A percentile compares a stretch with the other conserved stretches of the same genome.
phyloP scores from a whole-genome alignment of 2,888 invertebrate genomes.

The Sabellastarte sp. region DNA sequence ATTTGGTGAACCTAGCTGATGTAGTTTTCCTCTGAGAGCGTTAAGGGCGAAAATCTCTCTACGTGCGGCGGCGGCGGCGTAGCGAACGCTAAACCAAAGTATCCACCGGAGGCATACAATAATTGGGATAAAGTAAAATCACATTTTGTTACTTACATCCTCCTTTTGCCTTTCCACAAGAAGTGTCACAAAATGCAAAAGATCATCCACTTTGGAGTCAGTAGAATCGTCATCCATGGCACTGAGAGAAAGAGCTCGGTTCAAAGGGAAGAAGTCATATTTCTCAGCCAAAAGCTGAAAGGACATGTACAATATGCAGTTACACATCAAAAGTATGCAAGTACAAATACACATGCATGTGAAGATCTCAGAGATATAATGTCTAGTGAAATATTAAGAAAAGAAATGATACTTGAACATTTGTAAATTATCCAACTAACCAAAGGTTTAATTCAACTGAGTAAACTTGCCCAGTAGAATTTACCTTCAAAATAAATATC shows the following conservation, averaged over 20 bases:
- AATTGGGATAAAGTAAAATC: no score
- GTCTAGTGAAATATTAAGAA: neutral
- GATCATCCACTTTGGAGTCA: slow-evolving; percentile 35
- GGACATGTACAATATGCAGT: no score
- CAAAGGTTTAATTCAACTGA: no score
- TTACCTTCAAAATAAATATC: no score
- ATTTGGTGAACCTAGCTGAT: no score
- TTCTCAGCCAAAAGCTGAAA: slow-evolving; percentile 42
- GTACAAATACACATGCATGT: neutral
- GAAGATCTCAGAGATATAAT: neutral
- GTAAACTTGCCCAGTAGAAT: no score
- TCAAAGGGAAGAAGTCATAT: slow-evolving; percentile 59
- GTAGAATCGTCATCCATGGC: slow-evolving; percentile 53
- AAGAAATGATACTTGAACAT: neutral
- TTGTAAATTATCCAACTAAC: no score
- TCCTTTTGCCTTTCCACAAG: slow-evolving; percentile 32
- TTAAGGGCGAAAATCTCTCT: no score
- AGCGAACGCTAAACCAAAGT: no score
- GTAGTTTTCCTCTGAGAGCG: no score
- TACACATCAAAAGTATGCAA: neutral
- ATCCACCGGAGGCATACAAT: no score
- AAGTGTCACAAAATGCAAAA: slow-evolving; percentile 28
- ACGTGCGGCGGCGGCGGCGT: no score
- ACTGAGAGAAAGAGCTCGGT: slow-evolving; percentile 57
- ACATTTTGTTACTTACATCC: slow-evolving; percentile 34